Evolutionary conservation across 2,113 vertebrate genomes (phyloP).

Genomic region (Corythoichthys intestinalis): DNA sequence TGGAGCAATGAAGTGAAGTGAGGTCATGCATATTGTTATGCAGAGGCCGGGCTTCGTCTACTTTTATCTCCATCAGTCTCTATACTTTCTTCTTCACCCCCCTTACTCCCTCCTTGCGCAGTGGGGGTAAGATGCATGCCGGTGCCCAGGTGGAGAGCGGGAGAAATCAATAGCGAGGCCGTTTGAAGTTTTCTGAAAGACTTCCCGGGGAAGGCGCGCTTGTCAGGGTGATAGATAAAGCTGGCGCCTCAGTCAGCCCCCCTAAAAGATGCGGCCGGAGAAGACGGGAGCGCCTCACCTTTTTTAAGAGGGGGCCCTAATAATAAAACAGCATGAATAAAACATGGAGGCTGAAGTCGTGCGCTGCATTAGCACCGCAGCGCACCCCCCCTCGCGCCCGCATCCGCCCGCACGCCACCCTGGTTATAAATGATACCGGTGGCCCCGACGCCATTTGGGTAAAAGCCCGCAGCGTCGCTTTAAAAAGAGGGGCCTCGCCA

Average conservation of each 20-base stretch:
- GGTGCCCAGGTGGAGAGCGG: conserved; percentile 72
- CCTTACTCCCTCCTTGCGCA: conserved; percentile 47
- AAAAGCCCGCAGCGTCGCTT: conserved; percentile 78
- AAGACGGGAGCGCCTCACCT: conserved; percentile 74
- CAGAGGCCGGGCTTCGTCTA: conserved; percentile 51
- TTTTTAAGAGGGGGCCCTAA: conserved; percentile 80
- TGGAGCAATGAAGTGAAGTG: conserved; percentile 58
- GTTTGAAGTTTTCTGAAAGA: conserved; percentile 83
- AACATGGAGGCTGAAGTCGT: conserved; percentile 72
- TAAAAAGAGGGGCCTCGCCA: conserved; percentile 69
- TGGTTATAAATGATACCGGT: conserved; percentile 80
- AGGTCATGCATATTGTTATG: conserved; percentile 65
- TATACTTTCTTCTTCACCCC: conserved; percentile 50
- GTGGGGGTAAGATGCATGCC: conserved; percentile 70
- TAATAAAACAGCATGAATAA: conserved; percentile 84
- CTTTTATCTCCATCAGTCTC: conserved; percentile 62
- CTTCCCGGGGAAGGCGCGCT: conserved; percentile 80
- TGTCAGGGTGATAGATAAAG: conserved; percentile 82
- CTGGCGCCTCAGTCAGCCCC: conserved; percentile 62
- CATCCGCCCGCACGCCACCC: too few relatives aligned
- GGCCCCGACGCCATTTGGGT: conserved; percentile 74
- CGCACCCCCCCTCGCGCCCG: conserved; percentile 16
- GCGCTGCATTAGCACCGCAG: conserved; percentile 75
- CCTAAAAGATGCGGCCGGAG: conserved; percentile 61
- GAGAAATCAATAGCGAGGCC: conserved; percentile 77